phyloP scores from a whole-genome alignment of 2,888 invertebrate genomes.

The Coecobrya sp. region DNA sequence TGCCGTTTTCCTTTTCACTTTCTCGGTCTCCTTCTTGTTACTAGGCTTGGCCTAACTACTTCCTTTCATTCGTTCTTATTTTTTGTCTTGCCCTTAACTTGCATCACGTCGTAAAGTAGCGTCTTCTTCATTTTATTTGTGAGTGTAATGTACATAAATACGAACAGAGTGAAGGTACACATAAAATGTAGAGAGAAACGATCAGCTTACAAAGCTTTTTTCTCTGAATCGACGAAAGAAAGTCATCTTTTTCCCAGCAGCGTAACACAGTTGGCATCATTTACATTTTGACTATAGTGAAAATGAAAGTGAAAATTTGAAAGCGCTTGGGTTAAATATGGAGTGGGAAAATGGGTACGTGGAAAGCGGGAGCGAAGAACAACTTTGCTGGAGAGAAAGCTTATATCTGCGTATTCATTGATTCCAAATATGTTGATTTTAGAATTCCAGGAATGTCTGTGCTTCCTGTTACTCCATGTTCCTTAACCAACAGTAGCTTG shows the following conservation, averaged over 20 bases:
- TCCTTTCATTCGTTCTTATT: not conserved
- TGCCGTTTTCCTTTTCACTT: not conserved
- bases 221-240: conserved; percentile 19
- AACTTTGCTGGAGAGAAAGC: not conserved
- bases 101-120: not conserved
- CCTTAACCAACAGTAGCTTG: not conserved
- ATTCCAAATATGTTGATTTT: conserved; percentile 42
- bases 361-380: not conserved
- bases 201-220: conserved; percentile 23
- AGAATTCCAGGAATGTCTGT: conserved; percentile 44
- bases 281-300: not conserved
- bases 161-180: not conserved
- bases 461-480: conserved; percentile 28
- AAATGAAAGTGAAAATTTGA: conserved; percentile 34
- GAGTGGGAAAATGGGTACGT: not conserved
- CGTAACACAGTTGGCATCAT: not conserved
- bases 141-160: not conserved
- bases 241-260: conserved; percentile 8
- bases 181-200: not conserved
- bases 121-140: not conserved
- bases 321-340: not conserved
- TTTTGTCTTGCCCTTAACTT: not conserved
- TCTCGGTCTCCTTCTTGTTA: not conserved
- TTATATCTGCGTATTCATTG: conserved; percentile 20
- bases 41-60: not conserved